Evolutionary conservation across 37 sponge, comb jelly and placozoan species (phyloP).

Genomic region (Hexactinellida sp.): DNA sequence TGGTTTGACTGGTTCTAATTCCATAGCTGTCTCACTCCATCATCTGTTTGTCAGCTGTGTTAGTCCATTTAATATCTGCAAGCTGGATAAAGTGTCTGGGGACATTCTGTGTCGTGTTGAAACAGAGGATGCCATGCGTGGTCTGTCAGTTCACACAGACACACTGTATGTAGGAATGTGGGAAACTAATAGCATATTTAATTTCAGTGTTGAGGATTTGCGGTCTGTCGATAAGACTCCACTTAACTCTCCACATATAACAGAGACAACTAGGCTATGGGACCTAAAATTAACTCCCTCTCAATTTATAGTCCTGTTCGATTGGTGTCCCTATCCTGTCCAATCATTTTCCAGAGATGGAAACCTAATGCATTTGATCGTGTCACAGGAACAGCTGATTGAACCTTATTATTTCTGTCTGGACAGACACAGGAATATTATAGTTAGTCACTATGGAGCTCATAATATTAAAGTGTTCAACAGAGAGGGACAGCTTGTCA

Average conservation of each 20-base stretch:
- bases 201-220: background rate
- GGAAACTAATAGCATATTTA: background rate
- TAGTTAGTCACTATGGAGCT: background rate
- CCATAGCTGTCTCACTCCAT: background rate
- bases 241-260: background rate
- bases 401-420: background rate
- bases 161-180: background rate
- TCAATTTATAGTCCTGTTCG: background rate
- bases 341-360: background rate
- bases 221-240: background rate
- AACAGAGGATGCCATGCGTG: background rate
- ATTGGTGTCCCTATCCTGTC: background rate
- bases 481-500: background rate
- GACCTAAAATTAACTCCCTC: background rate
- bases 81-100: background rate
- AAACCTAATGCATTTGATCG: background rate
- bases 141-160: no score
- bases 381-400: background rate
- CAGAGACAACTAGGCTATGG: background rate
- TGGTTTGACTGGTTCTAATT: background rate
- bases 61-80: background rate
- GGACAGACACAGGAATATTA: background rate
- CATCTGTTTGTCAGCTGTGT: background rate
- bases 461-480: background rate
- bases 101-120: background rate